Conservation (phyloP, 2,113 vertebrate genomes). For the Montifringilla adamsi region DNA sequence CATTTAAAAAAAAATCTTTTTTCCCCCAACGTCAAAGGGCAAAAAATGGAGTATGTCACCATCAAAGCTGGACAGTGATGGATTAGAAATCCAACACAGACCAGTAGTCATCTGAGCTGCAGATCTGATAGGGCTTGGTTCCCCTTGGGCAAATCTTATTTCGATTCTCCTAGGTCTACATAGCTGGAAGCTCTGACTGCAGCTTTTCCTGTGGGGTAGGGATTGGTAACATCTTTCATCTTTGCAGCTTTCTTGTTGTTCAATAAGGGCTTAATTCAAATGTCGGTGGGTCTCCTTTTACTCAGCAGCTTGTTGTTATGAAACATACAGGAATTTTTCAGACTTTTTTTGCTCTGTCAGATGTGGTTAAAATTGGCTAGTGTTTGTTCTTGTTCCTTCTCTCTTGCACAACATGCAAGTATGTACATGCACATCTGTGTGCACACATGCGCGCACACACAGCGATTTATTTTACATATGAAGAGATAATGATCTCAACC, state of each 20-base stretch:
- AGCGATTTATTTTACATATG: not conserved
- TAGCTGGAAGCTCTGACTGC: not conserved
- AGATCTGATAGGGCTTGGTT: not conserved
- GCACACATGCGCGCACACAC: not conserved
- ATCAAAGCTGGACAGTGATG: not conserved
- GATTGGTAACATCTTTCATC: not conserved
- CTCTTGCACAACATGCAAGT: not conserved
- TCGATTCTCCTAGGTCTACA: not conserved
- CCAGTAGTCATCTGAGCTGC: not conserved
- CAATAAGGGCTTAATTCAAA: not conserved
- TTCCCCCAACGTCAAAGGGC: not conserved
- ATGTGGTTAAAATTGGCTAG: constrained; percentile 44
- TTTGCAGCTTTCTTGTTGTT: not conserved
- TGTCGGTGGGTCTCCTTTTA: not conserved
- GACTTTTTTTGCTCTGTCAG: not conserved
- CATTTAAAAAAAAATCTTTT: not conserved
- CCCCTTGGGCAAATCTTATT: not conserved
- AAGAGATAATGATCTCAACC: constrained; percentile 9
- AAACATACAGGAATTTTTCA: constrained; percentile 15
- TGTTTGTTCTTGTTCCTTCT: not conserved
- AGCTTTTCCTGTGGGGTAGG: not conserved
- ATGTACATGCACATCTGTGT: not conserved
- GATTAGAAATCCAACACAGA: not conserved
- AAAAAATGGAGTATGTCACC: not conserved
- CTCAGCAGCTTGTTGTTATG: not conserved